Conservation (phyloP, 1,140 invertebrate genomes). For the Macrostomum lignano region DNA sequence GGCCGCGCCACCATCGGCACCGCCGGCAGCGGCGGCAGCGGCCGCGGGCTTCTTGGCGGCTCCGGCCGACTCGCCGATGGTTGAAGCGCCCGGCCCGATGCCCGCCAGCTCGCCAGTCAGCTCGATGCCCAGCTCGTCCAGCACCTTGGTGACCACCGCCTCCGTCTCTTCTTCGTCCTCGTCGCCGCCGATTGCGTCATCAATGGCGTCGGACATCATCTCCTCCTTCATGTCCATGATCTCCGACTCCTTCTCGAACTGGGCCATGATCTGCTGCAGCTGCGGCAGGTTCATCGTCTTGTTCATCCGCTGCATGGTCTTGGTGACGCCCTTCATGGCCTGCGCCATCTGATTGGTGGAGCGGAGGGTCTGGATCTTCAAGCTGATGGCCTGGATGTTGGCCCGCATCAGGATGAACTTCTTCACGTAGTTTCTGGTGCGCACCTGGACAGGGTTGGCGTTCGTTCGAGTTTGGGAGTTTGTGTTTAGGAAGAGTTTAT, state of each 20-base stretch:
- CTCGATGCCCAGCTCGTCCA: conserved; percentile 84
- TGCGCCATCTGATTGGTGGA: conserved; percentile 97
- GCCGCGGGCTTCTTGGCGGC: no score
- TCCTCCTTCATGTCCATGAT: conserved; percentile 99
- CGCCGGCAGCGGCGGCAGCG: no score
- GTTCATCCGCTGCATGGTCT: conserved; percentile 95
- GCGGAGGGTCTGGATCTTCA: conserved; percentile 88
- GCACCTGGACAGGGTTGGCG: no score
- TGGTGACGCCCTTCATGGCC: conserved; percentile 94
- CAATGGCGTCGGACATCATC: conserved; percentile 97
- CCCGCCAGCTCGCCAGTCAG: conserved; percentile 35
- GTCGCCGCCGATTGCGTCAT: conserved; percentile 92
- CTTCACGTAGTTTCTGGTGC: conserved; percentile 62
- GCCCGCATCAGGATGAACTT: conserved; percentile 99
- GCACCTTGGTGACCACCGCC: conserved; percentile 38
- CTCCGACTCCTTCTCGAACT: conserved; percentile 96
- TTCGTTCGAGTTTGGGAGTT: no score
- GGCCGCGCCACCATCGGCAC: no score
- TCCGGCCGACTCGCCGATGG: no score
- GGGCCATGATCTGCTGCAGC: conserved; percentile 91
- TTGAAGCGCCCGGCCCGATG: no score
- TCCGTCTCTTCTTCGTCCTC: conserved; percentile 68
- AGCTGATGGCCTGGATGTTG: conserved; percentile 47
- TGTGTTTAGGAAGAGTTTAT: no score
- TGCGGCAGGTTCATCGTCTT: conserved; percentile 74